These are phyloP conservation scores for Agrochola litura DNA, from an alignment of 2,888 invertebrate species.

Conservation along the genomic window DNA sequence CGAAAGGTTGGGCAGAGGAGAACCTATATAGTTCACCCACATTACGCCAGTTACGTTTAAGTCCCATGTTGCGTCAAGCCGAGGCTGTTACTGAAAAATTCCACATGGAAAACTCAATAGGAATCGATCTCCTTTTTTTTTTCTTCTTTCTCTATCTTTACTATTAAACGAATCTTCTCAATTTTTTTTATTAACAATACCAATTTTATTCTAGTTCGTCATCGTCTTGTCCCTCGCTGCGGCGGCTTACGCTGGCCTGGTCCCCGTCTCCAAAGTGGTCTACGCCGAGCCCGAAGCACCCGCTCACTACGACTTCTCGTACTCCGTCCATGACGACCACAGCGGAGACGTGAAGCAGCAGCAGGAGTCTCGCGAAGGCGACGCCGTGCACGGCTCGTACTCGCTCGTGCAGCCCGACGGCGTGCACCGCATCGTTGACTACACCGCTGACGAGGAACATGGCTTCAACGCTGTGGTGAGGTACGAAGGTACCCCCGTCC, in stretches of 20 bases:
- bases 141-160: background rate
- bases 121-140: background rate
- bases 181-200: background rate
- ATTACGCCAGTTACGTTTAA: background rate
- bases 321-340: slow-evolving; percentile 86
- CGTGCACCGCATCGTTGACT: slow-evolving; percentile 85
- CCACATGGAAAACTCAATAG: background rate
- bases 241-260: slow-evolving; percentile 74
- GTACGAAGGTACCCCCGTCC: slow-evolving; percentile 84
- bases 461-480: slow-evolving; percentile 87
- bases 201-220: slow-evolving; percentile 72
- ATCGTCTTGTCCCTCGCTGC: slow-evolving; percentile 79
- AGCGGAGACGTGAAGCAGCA: slow-evolving; percentile 87
- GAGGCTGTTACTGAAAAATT: background rate
- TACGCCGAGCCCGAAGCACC: slow-evolving; percentile 82
- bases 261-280: slow-evolving; percentile 78
- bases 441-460: slow-evolving; percentile 83
- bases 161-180: no score
- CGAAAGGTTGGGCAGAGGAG: background rate
- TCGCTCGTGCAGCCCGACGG: slow-evolving; percentile 88
- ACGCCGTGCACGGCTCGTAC: slow-evolving; percentile 86
- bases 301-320: slow-evolving; percentile 85
- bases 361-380: slow-evolving; percentile 84
- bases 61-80: background rate
- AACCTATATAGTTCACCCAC: background rate